Percentiles rank a stretch among this genome's conserved stretches.
phyloP scores from a whole-genome alignment of 1,140 invertebrate genomes.

The Calephelis nemesis region DNA sequence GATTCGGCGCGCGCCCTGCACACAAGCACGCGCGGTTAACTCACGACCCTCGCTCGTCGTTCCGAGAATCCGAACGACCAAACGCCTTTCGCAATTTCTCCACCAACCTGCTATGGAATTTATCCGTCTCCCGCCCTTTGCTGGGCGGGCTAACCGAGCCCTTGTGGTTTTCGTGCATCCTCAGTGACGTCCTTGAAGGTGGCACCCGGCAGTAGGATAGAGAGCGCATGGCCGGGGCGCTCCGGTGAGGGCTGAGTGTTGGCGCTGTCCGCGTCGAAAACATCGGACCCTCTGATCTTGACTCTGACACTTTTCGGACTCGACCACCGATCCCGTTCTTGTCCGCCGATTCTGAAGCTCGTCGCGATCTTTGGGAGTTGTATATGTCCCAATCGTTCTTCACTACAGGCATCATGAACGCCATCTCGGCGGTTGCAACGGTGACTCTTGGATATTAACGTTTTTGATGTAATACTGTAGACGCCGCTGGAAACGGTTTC shows the following conservation, averaged over 20 bases:
- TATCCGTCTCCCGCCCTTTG: constrained; percentile 85
- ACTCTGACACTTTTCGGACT: constrained; percentile 89
- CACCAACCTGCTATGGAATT: constrained; percentile 91
- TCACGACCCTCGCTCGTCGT: constrained; percentile 73
- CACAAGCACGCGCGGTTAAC: constrained; percentile 64
- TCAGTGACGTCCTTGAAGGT: constrained; percentile 78
- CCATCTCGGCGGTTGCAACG: constrained; percentile 83
- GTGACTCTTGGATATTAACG: constrained; percentile 66
- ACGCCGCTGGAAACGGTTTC: constrained; percentile 45
- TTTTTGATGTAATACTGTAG: constrained; percentile 58
- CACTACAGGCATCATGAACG: constrained; percentile 96
- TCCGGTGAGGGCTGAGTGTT: constrained; percentile 83
- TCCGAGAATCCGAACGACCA: constrained; percentile 79
- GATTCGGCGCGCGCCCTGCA: constrained; percentile 66
- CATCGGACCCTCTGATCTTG: constrained; percentile 88
- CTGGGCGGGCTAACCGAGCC: constrained; percentile 81
- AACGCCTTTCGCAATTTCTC: constrained; percentile 90
- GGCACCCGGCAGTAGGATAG: constrained; percentile 81
- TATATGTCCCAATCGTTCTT: constrained; percentile 96
- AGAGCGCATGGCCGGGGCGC: constrained; percentile 83
- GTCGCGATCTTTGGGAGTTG: constrained; percentile 87
- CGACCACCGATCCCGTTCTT: constrained; percentile 80
- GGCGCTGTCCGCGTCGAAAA: constrained; percentile 84
- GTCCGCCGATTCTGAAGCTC: constrained; percentile 87
- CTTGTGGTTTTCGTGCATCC: constrained; percentile 80